A percentile compares a stretch with the other conserved stretches of the same genome.
Evolutionary conservation across 2,888 invertebrate species (phyloP).

Genomic region (Parelbella ahira): DNA sequence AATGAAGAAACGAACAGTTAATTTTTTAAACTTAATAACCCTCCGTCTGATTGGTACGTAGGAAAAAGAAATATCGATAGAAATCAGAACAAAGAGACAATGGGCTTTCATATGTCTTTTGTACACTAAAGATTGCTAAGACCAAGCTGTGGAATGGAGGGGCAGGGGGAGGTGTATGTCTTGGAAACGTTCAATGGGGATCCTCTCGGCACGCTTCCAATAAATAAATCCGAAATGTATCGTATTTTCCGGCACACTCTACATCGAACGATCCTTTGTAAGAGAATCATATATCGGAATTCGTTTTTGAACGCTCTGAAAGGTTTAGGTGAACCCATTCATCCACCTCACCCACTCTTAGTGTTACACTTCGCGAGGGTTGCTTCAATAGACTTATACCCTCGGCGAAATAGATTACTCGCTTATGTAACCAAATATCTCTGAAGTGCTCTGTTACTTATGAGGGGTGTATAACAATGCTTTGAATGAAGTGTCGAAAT

Average conservation of each 20-base stretch:
- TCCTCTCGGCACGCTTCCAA: constrained; percentile 19
- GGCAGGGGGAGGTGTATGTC: no score
- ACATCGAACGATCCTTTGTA: constrained; percentile 19
- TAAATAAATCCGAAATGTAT: constrained; percentile 25
- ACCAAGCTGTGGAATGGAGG: no score
- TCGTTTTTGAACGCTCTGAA: constrained; percentile 42
- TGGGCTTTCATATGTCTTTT: constrained; percentile 13
- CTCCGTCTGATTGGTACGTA: no score
- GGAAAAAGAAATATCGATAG: not conserved
- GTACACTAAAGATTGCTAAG: constrained; percentile 13
- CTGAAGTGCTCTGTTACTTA: no score
- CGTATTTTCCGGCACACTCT: constrained; percentile 21
- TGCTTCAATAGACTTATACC: constrained; percentile 37
- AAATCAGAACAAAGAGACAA: constrained; percentile 11
- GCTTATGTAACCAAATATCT: constrained; percentile 21
- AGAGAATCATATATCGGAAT: constrained; percentile 24
- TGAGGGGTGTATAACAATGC: no score
- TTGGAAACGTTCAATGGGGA: constrained; percentile 4
- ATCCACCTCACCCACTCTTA: constrained; percentile 54
- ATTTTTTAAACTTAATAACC: no score
- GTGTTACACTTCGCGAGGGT: constrained; percentile 33
- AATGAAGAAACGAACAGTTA: no score
- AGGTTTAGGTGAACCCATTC: constrained; percentile 47
- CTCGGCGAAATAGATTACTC: constrained; percentile 10
- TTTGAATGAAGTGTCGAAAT: no score